Conservation (phyloP, 2,113 vertebrate species). For the Xiphias gladius region DNA sequence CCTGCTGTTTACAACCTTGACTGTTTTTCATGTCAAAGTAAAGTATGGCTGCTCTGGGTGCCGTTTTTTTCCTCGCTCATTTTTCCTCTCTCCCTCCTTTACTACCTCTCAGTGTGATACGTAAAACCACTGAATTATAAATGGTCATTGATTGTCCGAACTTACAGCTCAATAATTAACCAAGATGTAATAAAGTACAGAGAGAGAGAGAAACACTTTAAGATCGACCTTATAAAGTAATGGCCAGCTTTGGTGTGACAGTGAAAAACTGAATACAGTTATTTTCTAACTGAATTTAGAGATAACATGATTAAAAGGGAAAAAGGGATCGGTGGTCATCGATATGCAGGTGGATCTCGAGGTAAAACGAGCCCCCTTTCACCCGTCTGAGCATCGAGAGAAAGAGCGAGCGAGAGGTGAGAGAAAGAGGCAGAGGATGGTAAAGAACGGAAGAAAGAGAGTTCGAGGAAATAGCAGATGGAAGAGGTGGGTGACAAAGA, state of each 20-base stretch:
- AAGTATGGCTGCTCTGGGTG: neutral
- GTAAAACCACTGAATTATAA: constrained; percentile 32
- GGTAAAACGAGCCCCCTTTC: neutral
- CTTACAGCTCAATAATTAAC: constrained; percentile 26
- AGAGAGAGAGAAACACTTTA: constrained; percentile 22
- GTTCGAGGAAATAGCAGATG: neutral
- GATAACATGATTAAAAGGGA: neutral
- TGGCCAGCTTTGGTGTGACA: neutral
- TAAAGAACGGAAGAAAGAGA: neutral
- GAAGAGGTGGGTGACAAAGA: too few relatives aligned
- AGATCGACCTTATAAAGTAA: neutral
- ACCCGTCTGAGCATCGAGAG: neutral
- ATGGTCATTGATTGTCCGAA: constrained; percentile 15
- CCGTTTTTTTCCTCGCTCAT: neutral
- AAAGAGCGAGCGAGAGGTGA: neutral
- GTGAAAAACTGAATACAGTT: neutral
- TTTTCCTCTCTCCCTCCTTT: neutral
- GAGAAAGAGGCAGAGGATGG: neutral
- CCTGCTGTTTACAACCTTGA: constrained; percentile 14
- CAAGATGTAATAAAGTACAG: neutral
- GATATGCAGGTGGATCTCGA: neutral
- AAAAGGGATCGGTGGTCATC: neutral
- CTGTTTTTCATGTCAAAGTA: neutral
- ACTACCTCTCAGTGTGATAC: neutral
- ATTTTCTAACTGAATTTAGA: neutral